These are phyloP conservation scores for Brachyrhaphis roseni DNA, from an alignment of 2,797 vertebrate genomes.

Conservation along the genomic window DNA sequence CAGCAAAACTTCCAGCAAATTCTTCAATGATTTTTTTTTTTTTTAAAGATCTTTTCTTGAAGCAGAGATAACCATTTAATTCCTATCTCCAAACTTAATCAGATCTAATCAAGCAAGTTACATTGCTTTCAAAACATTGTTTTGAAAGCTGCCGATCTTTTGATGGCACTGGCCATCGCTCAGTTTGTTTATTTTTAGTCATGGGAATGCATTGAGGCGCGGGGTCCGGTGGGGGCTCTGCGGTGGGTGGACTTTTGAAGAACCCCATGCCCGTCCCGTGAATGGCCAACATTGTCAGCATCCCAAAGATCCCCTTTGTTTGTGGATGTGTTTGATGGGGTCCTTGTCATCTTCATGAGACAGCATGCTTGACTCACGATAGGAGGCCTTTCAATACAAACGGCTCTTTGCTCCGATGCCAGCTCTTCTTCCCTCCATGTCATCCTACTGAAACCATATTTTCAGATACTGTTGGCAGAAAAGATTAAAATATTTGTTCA, in stretches of 20 bases:
- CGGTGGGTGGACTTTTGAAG: conserved; percentile 65
- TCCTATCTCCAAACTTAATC: conserved; percentile 26
- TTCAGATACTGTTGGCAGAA: conserved; percentile 16
- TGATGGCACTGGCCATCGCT: conserved; percentile 56
- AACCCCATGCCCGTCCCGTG: conserved; percentile 60
- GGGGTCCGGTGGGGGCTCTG: conserved; percentile 33
- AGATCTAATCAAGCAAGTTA: conserved; percentile 48
- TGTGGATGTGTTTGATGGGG: conserved; percentile 69
- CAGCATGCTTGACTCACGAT: conserved; percentile 72
- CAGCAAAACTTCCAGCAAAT: conserved; percentile 42
- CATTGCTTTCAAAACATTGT: conserved; percentile 53
- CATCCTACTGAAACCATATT: conserved; percentile 22
- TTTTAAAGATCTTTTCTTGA: conserved; percentile 13
- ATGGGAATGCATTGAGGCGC: conserved; percentile 66
- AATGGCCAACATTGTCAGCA: conserved; percentile 79
- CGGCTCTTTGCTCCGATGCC: conserved; percentile 61
- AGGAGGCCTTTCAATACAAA: conserved; percentile 67
- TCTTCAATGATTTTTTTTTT: conserved; percentile 36
- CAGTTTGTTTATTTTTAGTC: conserved; percentile 69
- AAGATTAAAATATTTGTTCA: background rate
- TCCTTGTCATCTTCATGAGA: conserved; percentile 76
- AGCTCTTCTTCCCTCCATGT: conserved; percentile 49
- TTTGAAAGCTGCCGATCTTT: conserved; percentile 42
- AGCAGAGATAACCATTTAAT: background rate
- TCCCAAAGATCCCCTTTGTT: conserved; percentile 80